Evolutionary conservation across 2,888 invertebrate genomes (phyloP).

Genomic region (Caenorhabditis japonica): DNA sequence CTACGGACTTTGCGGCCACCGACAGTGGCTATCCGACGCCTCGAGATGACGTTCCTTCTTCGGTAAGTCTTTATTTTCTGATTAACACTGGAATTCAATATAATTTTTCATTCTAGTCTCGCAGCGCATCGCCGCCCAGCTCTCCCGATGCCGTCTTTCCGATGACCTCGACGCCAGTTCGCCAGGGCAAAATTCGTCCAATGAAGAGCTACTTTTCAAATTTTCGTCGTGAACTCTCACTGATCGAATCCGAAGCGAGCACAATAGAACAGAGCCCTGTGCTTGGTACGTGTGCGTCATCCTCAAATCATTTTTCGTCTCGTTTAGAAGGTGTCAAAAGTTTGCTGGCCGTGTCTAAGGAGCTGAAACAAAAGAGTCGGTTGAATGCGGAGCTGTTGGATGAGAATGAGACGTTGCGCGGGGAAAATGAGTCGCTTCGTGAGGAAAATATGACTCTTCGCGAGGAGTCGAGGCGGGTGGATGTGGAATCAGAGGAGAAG

Average conservation of each 20-base stretch:
- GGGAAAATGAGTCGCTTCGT: constrained; percentile 24
- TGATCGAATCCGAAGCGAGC: constrained; percentile 13
- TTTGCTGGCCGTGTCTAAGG: constrained; percentile 20
- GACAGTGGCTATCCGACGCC: constrained; percentile 53
- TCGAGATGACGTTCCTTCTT: constrained; percentile 30
- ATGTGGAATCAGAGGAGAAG: constrained; percentile 3
- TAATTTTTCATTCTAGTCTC: constrained; percentile 19
- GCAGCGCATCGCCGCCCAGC: constrained; percentile 14
- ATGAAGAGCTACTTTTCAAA: constrained; percentile 3
- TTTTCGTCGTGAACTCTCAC: constrained; percentile 13
- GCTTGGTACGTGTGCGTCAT: constrained; percentile 7
- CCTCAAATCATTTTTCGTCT: constrained; percentile 8
- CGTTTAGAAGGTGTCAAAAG: constrained; percentile 25
- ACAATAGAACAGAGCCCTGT: neutral
- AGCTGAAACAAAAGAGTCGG: constrained; percentile 8
- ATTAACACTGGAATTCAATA: no score
- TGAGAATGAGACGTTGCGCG: constrained; percentile 15
- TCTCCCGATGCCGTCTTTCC: constrained; percentile 6
- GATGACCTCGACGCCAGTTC: constrained; percentile 37
- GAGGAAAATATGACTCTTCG: constrained; percentile 15
- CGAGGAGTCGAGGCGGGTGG: constrained; percentile 10
- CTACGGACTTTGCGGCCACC: constrained; percentile 17
- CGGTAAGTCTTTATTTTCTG: constrained; percentile 14
- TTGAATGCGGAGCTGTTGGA: constrained; percentile 7
- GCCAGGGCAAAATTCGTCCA: constrained; percentile 1